These are phyloP conservation scores for Tinea semifulvella DNA, from an alignment of 2,888 invertebrate genomes.

Conservation along the genomic window DNA sequence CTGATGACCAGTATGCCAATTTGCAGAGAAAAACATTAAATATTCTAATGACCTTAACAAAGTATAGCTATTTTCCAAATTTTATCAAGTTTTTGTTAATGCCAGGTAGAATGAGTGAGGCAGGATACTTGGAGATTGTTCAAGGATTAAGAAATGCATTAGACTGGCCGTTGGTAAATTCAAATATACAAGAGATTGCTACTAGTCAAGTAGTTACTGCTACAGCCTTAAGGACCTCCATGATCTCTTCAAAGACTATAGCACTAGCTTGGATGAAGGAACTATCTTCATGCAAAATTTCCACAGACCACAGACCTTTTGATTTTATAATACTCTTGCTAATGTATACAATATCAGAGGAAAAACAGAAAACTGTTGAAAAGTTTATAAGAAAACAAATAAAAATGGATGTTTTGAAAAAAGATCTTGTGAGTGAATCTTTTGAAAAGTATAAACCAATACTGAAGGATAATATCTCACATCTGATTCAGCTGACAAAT, in stretches of 20 bases:
- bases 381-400: slow-evolving; percentile 70
- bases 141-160: slow-evolving; percentile 59
- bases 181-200: slow-evolving; percentile 59
- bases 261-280: slow-evolving; percentile 67
- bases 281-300: slow-evolving; percentile 55
- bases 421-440: slow-evolving; percentile 61
- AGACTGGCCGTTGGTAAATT: slow-evolving; percentile 46
- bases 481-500: slow-evolving; percentile 65
- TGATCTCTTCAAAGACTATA: slow-evolving; percentile 63
- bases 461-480: slow-evolving; percentile 62
- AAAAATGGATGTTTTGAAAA: slow-evolving; percentile 66
- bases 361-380: slow-evolving; percentile 69
- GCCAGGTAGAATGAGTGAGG: slow-evolving; percentile 43
- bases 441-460: slow-evolving; percentile 65
- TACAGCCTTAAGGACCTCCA: slow-evolving; percentile 62
- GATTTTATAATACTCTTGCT: slow-evolving; percentile 75
- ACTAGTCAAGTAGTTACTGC: slow-evolving; percentile 68
- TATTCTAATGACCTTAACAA: slow-evolving; percentile 55
- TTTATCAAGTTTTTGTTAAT: slow-evolving; percentile 68
- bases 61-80: slow-evolving; percentile 59
- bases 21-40: slow-evolving; percentile 67
- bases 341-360: slow-evolving; percentile 67
- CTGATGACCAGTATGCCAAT: slow-evolving; percentile 60
- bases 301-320: slow-evolving; percentile 69
- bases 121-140: slow-evolving; percentile 42